Evolutionary conservation across 1,140 invertebrate species (phyloP).

Genomic region (Gryllus bimaculatus): DNA sequence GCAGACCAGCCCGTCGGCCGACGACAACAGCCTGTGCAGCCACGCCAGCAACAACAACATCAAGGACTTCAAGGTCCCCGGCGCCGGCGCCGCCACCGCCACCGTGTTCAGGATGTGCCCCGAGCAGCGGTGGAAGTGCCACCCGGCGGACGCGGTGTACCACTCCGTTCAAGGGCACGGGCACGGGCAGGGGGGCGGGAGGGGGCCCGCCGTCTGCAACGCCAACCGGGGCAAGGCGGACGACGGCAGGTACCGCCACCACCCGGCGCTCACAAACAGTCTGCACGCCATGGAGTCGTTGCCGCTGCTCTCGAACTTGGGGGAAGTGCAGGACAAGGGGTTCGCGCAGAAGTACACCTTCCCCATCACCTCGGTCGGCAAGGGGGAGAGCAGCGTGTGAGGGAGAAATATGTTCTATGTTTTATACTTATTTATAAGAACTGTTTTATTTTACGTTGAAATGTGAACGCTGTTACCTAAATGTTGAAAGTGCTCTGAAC

Average conservation of each 20-base stretch:
- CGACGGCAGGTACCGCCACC: slow-evolving; percentile 28
- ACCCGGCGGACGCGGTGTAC: slow-evolving; percentile 33
- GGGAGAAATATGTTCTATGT: neutral
- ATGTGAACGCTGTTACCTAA: neutral
- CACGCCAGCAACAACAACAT: slow-evolving; percentile 13
- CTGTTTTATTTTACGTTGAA: neutral
- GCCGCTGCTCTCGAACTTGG: slow-evolving; percentile 41
- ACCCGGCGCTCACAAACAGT: slow-evolving; percentile 28
- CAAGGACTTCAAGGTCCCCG: slow-evolving; percentile 8
- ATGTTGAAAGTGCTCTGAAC: too few species aligned
- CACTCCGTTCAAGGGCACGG: neutral
- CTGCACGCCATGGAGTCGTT: slow-evolving; percentile 33
- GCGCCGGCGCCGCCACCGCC: too few species aligned
- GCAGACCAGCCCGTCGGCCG: neutral
- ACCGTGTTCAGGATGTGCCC: neutral
- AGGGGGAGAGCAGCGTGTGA: slow-evolving; percentile 46
- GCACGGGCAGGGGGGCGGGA: slow-evolving; percentile 21
- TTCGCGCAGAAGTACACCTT: slow-evolving; percentile 50
- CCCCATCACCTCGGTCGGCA: slow-evolving; percentile 41
- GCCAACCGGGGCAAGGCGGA: neutral
- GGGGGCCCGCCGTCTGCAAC: slow-evolving; percentile 30
- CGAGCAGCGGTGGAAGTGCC: neutral
- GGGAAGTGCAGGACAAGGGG: slow-evolving; percentile 37
- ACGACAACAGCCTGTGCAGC: slow-evolving; percentile 19
- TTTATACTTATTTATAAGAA: slow-evolving; percentile 10